These are phyloP conservation scores for Enteromius fasciolatus DNA, from an alignment of 2,797 vertebrate species.

Conservation along the genomic window DNA sequence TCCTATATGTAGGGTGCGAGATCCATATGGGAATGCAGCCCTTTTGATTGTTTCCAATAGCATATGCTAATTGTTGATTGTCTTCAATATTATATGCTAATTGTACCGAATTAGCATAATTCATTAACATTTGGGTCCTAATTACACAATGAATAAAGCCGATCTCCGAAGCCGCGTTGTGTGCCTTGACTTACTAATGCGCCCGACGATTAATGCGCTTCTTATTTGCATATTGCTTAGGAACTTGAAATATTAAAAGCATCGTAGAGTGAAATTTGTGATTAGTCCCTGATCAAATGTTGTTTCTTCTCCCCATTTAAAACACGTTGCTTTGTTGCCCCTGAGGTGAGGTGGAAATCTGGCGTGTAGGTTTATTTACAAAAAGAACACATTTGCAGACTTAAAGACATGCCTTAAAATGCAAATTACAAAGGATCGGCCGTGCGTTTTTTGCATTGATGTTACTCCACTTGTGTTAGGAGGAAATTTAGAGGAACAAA, in stretches of 20 bases:
- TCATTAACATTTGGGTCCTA: slow-evolving; percentile 84
- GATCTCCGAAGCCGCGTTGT: slow-evolving; percentile 64
- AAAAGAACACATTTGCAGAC: slow-evolving; percentile 57
- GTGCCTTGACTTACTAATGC: slow-evolving; percentile 77
- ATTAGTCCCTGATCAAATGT: slow-evolving; percentile 77
- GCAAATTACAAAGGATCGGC: slow-evolving; percentile 63
- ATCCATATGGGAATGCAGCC: slow-evolving; percentile 70
- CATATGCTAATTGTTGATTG: slow-evolving; percentile 82
- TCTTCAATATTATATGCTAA: slow-evolving; percentile 84
- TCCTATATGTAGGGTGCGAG: slow-evolving; percentile 67
- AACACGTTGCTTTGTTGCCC: slow-evolving; percentile 66
- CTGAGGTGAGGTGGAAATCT: slow-evolving; percentile 70
- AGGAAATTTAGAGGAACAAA: slow-evolving; percentile 74
- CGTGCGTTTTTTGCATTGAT: slow-evolving; percentile 64
- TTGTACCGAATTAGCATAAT: slow-evolving; percentile 82
- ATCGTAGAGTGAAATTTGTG: slow-evolving; percentile 71
- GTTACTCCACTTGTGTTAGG: slow-evolving; percentile 52
- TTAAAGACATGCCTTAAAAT: slow-evolving; percentile 59
- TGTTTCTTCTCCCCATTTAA: slow-evolving; percentile 70
- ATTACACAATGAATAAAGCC: slow-evolving; percentile 77
- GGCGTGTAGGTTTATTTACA: slow-evolving; percentile 57
- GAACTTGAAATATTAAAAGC: slow-evolving; percentile 74
- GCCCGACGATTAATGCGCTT: slow-evolving; percentile 64
- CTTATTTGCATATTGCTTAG: slow-evolving; percentile 75
- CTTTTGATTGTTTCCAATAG: slow-evolving; percentile 76